These are phyloP conservation scores for Xanthorhoe spadicearia DNA, from an alignment of 2,888 invertebrate genomes.

Conservation along the genomic window DNA sequence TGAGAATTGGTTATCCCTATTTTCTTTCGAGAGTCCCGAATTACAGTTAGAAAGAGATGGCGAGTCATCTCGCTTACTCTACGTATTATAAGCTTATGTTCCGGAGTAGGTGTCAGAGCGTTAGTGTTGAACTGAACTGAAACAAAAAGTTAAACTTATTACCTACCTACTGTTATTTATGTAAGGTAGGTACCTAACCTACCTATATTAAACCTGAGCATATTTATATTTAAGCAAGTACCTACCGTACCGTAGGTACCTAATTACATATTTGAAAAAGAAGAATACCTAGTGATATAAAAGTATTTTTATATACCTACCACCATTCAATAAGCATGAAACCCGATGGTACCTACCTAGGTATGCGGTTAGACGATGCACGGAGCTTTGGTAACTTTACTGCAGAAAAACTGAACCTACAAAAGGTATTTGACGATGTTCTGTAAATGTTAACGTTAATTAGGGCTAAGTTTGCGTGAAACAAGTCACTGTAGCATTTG, in stretches of 20 bases:
- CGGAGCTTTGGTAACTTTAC: background rate
- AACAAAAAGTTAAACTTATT: conserved; percentile 45
- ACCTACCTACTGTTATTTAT: no score
- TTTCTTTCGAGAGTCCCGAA: conserved; percentile 29
- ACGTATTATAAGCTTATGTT: conserved; percentile 58
- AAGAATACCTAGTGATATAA: background rate
- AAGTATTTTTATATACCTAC: background rate
- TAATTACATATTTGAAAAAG: no score
- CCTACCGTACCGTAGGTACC: no score
- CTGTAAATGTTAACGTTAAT: background rate
- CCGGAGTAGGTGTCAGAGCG: conserved; percentile 64
- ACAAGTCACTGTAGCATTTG: background rate
- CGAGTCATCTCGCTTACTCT: conserved; percentile 44
- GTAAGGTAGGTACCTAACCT: no score
- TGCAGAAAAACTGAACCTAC: background rate
- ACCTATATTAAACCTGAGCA: background rate
- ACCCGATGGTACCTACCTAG: background rate
- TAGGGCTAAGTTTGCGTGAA: no score
- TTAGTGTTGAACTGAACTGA: conserved; percentile 48
- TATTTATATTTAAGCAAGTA: background rate
- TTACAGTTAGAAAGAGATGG: conserved; percentile 38
- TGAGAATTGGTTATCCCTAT: conserved; percentile 27
- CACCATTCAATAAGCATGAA: background rate
- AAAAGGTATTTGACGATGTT: background rate
- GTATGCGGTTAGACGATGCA: background rate